A percentile compares a stretch with the other conserved stretches of the same genome.
These are phyloP conservation scores for Chymomyza caudatula DNA, from an alignment of 2,888 invertebrate genomes.

Conservation along the genomic window DNA sequence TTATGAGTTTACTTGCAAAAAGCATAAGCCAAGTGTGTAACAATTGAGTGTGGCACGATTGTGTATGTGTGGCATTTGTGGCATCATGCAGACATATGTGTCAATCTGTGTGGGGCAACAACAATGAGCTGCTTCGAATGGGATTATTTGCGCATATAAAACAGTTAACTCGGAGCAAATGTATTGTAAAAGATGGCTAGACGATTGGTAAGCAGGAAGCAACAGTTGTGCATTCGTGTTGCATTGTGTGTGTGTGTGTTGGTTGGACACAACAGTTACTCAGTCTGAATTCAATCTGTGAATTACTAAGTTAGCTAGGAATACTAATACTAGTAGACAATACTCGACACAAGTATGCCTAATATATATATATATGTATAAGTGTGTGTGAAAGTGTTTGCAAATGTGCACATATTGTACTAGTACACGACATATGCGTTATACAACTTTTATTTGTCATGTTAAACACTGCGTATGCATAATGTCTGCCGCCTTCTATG, in stretches of 20 bases:
- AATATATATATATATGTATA: not conserved
- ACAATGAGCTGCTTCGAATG: slow-evolving; percentile 25
- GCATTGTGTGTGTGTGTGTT: not conserved
- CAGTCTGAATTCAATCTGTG: slow-evolving; percentile 22
- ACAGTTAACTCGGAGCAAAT: slow-evolving; percentile 48
- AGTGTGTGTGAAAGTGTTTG: not conserved
- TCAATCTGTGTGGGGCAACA: not conserved
- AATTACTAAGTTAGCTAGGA: slow-evolving; percentile 17
- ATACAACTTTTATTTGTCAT: not conserved
- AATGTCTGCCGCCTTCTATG: slow-evolving; percentile 4
- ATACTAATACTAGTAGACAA: not conserved
- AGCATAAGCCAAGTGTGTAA: slow-evolving; percentile 23
- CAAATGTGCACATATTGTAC: not conserved
- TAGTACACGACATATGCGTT: not conserved
- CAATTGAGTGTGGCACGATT: slow-evolving; percentile 32
- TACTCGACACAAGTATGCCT: not conserved
- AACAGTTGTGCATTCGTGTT: not conserved
- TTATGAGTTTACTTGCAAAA: slow-evolving; percentile 12
- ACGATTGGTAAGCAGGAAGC: not conserved
- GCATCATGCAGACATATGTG: not conserved
- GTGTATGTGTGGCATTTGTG: not conserved
- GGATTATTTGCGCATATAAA: slow-evolving; percentile 50
- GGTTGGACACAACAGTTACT: no score
- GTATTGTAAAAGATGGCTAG: slow-evolving; percentile 38
- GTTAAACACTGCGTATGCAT: slow-evolving; percentile 15